Base-by-base conservation (phyloP, 2,797 vertebrate species). In the Molothrus ater region DNA sequence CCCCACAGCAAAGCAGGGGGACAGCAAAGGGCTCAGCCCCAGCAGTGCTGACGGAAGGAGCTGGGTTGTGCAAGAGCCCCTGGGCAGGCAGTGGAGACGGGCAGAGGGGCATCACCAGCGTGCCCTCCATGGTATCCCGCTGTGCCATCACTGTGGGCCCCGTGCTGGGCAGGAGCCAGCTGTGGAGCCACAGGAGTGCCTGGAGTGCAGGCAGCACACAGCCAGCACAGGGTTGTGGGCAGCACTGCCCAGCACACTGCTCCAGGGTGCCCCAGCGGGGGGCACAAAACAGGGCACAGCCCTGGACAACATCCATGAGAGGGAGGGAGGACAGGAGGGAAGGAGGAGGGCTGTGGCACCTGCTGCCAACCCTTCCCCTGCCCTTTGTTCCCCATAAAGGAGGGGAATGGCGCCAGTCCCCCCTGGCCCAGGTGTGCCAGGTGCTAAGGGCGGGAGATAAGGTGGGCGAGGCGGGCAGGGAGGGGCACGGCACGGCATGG, bases 341-440 rank as follows among this genome's bases (percentile, higher is more conserved):
- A 29, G 26, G 38, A 64, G 34, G 61, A 89, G 57, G 54, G 80
- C 74, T 32, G 3, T 4, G 11, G 91, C 91, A 92, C 66, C 92
- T 86, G 72, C 36, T 84, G 91, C 95, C 88, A 95, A 56, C 86
- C 86, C 85, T 81, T 68, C 17, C 40, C 87, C 90, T 97, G 97
- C 97, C 97, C 97, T 97, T 98, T 97, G 96, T 96, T 97, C 97
- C 94, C 96, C 95, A 96, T 97, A 97, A 97, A 98, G 97, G 93
- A 95, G 96, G 95, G 95, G 95, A 95, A 91, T 18, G 95, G 96
- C 91, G 90, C 95, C 94, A 91, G 95, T 84, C 95, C 97, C 90
- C 92, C 97, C 92, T 74, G 79, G 96, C 93, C 93, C 92, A 96
- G 95, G 95, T 92, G 91, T 95, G 96, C 96, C 96, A 97, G 96